phyloP scores from a whole-genome alignment of 1,140 invertebrate genomes.

The Archegozetes longisetosus region DNA sequence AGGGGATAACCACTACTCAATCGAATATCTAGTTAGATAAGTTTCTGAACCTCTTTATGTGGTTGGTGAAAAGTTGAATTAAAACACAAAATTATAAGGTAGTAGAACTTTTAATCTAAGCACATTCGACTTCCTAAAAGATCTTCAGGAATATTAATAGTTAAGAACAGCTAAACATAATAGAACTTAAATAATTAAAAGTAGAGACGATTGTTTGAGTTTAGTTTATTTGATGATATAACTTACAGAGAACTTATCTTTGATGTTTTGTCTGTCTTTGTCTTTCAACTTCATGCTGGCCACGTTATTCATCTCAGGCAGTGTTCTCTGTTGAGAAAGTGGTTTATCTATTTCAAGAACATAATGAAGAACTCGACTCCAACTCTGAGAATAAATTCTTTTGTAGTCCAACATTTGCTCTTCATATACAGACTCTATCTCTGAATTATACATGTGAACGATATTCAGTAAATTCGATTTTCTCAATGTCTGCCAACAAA shows the following conservation, averaged over 20 bases:
- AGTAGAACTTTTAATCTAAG: no score
- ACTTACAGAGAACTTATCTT: constrained; percentile 76
- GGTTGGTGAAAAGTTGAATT: no score
- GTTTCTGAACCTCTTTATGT: no score
- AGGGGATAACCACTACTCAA: no score
- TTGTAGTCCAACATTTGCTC: constrained; percentile 66
- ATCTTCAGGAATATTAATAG: no score
- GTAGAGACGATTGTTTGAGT: no score
- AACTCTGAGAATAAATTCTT: constrained; percentile 56
- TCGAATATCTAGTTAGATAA: no score
- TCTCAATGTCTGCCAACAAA: constrained; percentile 2
- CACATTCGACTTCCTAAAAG: no score
- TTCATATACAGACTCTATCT: constrained; percentile 57
- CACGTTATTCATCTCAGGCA: constrained; percentile 16
- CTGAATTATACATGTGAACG: constrained; percentile 55
- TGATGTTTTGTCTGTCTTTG: constrained; percentile 73
- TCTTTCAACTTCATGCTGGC: constrained; percentile 46
- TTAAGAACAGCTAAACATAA: no score
- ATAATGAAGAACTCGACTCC: constrained; percentile 62
- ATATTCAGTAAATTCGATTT: constrained; percentile 53
- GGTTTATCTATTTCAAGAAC: constrained; percentile 38
- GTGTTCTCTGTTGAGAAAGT: constrained; percentile 27
- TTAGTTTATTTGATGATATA: constrained; percentile 4
- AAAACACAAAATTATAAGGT: no score
- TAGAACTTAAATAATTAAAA: no score